These are phyloP conservation scores for Emys orbicularis DNA, from an alignment of 2,797 vertebrate genomes.

Conservation along the genomic window DNA sequence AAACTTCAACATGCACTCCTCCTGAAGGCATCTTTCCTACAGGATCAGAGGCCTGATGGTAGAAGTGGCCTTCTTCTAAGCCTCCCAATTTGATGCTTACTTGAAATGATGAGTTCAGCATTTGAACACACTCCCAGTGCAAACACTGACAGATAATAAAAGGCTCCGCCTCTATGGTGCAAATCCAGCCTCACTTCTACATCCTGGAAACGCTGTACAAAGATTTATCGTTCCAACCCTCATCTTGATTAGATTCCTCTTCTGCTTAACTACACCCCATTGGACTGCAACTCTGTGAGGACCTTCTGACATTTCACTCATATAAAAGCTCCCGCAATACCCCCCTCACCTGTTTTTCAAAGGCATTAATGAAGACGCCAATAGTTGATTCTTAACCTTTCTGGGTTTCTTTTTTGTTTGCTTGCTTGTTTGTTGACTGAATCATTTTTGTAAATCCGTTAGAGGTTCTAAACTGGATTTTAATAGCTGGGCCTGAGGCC, in stretches of 20 bases:
- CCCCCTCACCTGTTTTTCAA: neutral
- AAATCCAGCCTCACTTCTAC: neutral
- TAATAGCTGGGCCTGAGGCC: neutral
- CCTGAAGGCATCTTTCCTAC: neutral
- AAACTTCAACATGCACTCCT: neutral
- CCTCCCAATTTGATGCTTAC: neutral
- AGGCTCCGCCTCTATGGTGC: neutral
- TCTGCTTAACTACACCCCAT: neutral
- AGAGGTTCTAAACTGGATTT: constrained; percentile 3
- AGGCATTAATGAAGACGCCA: neutral
- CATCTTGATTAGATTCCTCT: neutral
- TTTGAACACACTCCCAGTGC: neutral
- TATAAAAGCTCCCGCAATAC: rapidly evolving
- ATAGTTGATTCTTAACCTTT: neutral
- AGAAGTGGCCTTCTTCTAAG: neutral
- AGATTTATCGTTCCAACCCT: neutral
- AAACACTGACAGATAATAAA: neutral
- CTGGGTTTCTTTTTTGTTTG: neutral
- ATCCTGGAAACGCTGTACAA: neutral
- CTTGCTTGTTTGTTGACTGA: neutral
- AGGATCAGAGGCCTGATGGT: neutral
- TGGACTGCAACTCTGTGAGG: neutral
- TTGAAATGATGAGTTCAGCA: neutral
- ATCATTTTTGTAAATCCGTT: neutral
- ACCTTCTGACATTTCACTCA: neutral